Evolutionary conservation across 1,140 invertebrate genomes (phyloP), one percentile per base, ranked within the genome.

Genomic region (Dinoponera quadriceps): DNA sequence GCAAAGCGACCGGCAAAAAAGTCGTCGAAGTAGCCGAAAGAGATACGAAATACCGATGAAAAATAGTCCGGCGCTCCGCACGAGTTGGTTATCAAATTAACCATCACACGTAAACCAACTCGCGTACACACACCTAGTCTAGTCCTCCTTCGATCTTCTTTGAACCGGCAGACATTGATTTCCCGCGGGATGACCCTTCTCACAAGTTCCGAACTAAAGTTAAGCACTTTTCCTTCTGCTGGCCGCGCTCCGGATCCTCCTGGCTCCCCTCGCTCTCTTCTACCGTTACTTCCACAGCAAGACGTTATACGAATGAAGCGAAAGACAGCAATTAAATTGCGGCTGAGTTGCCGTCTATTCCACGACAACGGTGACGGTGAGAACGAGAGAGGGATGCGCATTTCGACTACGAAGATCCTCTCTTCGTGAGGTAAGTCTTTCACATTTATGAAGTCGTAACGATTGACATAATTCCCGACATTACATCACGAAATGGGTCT

Each of bases 191-290:
- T 62, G 57, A 44, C 29, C 78, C 44, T 29, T 60, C 29, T 74
- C 69, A 25, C 44, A 82, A 72, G 66, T 82, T 82, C 20, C 44
- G 22, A 62, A 82, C 68, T 72, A 82, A 82, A 82, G 78, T 82
- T 82, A 82, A 82, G 78, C 78, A 74, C 78, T 74, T 82, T 74
- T 63, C 78, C 75, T 80, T 71, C 75, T 80, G 54, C 59, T 71
- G 49, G 44, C 65, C 65, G 51, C 75, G 44, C 51, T 44, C 33
- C 29, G 13, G 55, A n/a, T n/a, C 63, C 27, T 33, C 2, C 22
- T 22, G 54, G n/a, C 54, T 55, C 29, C 11, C 22, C 62, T 20
- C 57, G 18, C 62, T 69, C 49, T 57, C 63, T 38, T 78, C 33
- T 65, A 57, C 44, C 75, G 25, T 80, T 38, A 29, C 75, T 71